Evolutionary conservation across 2,888 invertebrate species (phyloP), one percentile per base, ranked within the genome.

Genomic region (Lutraria lutraria): DNA sequence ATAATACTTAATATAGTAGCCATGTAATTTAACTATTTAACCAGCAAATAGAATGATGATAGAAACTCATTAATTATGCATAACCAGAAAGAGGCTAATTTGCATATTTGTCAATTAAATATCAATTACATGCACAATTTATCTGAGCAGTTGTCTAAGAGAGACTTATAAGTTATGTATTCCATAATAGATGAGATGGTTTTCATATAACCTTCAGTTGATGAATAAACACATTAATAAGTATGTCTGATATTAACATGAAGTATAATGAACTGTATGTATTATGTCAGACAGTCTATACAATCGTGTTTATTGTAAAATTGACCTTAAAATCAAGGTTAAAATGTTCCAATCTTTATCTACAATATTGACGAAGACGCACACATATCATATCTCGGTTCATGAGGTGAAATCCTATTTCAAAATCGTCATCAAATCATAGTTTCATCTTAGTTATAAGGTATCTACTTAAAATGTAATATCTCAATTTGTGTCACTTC

Each of bases 81-180:
- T 76, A 34, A 76, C 76, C 19, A 76, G 25, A 76, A 0, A 31
- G 76, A 76, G 34, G 76, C 76, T 76, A 31, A 76, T 76, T 76
- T 76, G 76, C 76, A 76, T 76, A 31, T 76, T 34, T 76, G 29
- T 76, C 76, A 76, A 76, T 76, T 76, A 76, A 34, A 76, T 76
- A 76, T 76, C 76, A 76, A 76, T 76, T 76, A 76, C 76, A 34
- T 31, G 31, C 76, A 19, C n/a, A 68, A 68, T 1, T 68, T 25
- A 68, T 68, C 63, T 25, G 0, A 68, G 63, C 25, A 68, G 8
- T 25, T 68, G 25, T 68, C 25, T 10, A 25, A 68, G n/a, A 68
- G n/a, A 1, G 43, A 21, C 12, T 21, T 68, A 25, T 25, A 25
- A n/a, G 12, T 25, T 25, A n/a, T 68, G n/a, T 25, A 68, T 13